Percentiles rank a stretch among this genome's conserved stretches.
Conservation (phyloP, 2,113 vertebrate species). For the Lonchura striata region DNA sequence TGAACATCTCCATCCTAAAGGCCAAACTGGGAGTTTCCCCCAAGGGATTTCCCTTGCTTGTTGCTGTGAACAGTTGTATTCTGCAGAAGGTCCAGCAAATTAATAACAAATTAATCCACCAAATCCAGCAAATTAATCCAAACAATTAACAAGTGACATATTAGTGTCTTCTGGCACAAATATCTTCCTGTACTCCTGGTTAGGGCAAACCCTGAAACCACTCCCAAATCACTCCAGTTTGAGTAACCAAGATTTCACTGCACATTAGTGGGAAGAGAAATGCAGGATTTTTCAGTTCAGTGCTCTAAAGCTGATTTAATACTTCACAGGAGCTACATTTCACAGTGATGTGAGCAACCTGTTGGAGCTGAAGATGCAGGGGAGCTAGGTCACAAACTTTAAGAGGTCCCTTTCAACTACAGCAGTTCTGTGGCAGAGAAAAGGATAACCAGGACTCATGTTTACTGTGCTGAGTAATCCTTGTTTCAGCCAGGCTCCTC, state of each 20-base stretch:
- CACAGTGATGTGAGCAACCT: not conserved
- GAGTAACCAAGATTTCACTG: not conserved
- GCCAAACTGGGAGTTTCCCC: not conserved
- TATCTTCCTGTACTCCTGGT: not conserved
- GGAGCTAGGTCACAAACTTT: fast-evolving
- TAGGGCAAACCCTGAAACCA: not conserved
- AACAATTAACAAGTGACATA: not conserved
- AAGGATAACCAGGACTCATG: not conserved
- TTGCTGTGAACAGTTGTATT: not conserved
- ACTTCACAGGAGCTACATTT: not conserved
- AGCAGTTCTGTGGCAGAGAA: not conserved
- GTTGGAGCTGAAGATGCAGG: not conserved
- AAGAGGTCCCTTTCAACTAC: not conserved
- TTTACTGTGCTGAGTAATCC: not conserved
- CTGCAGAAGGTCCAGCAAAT: not conserved
- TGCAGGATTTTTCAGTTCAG: not conserved
- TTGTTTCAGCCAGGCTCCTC: not conserved
- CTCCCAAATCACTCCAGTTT: not conserved
- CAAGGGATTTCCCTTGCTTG: not conserved
- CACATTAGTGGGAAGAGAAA: not conserved
- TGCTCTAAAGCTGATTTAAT: not conserved
- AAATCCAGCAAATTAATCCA: not conserved
- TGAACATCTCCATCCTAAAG: not conserved
- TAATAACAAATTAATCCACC: not conserved
- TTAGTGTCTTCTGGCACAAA: not conserved